phyloP scores from a whole-genome alignment of 2,888 invertebrate genomes.

The Tipula confusa region DNA sequence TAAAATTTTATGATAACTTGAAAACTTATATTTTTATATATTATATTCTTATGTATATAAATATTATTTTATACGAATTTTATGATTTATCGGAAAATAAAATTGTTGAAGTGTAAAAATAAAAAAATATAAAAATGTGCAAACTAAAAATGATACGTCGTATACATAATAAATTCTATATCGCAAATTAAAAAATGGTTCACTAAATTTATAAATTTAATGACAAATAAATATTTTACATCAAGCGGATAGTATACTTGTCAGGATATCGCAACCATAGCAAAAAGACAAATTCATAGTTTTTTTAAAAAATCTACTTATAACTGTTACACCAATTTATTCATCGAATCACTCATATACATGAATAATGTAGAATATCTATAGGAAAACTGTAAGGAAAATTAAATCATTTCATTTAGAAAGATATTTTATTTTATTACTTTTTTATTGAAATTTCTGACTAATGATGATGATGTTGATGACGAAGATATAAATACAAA shows the following conservation, averaged over 20 bases:
- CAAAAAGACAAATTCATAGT: background rate
- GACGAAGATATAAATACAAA: background rate
- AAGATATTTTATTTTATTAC: background rate
- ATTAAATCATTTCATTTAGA: background rate
- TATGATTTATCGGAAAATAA: slow-evolving; percentile 29
- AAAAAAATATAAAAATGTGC: too few species aligned
- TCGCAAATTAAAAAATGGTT: background rate
- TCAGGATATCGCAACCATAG: background rate
- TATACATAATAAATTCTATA: too few species aligned
- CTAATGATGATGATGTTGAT: slow-evolving; percentile 3
- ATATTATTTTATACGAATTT: slow-evolving; percentile 3
- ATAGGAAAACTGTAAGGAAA: background rate
- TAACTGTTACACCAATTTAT: background rate
- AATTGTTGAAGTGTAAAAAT: slow-evolving; percentile 30
- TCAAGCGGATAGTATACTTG: background rate
- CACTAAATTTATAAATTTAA: background rate
- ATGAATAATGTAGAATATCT: background rate
- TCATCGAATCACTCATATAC: background rate
- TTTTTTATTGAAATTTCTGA: background rate
- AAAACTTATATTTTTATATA: too few species aligned
- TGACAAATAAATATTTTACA: background rate
- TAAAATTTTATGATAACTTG: slow-evolving; percentile 28
- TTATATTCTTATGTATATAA: too few species aligned
- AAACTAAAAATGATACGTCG: background rate
- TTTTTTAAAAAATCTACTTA: background rate